Evolutionary conservation across 2,888 invertebrate genomes (phyloP), one percentile per base, ranked within the genome.

Genomic region (Andrena praecox): DNA sequence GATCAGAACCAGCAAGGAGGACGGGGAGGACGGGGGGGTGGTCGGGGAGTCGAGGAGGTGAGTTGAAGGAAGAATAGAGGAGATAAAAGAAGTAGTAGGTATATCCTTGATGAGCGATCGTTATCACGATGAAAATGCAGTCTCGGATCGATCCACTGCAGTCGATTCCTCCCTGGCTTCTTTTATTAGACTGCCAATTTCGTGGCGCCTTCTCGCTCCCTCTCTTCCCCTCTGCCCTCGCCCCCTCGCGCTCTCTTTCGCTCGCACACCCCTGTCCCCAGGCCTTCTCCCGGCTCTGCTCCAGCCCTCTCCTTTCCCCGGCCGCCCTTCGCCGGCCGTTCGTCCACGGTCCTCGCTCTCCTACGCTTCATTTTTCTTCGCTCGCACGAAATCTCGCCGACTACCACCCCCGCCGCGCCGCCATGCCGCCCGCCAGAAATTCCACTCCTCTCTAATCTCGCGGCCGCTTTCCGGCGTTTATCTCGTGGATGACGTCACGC

Each of bases 121-220:
- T 89, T 89, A 89, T 89, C 88, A 81, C 85, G 86, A 89, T 89
- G 88, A 89, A 89, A 89, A 89, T 89, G 88, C 88, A 88, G 83
- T 89, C 88, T 89, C 83, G 89, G 82, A 86, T 87, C 87, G 87
- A 89, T 87, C 78, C 77, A 16, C 82, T 79, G 83, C 85, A 84
- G 87, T 84, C 89, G 87, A 88, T 88, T 88, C 72, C 76, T 75
- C 73, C 63, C 83, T 60, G 84, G 82, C 86, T 89, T 81, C 87
- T 88, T 88, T 88, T 89, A 88, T 88, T 88, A 88, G 84, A 86
- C 87, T 87, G 89, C 87, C 88, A 88, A 88, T 88, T 88, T 88
- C 84, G 85, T 78, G 86, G 87, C 84, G 85, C 82, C 87, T 83
- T 80, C 77, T 81, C 79, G 72, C 81, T 82, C 50, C 70, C 62